A percentile compares a stretch with the other conserved stretches of the same genome.
Evolutionary conservation across 2,797 vertebrate genomes (phyloP).

Genomic region (Apogon hyalosoma): DNA sequence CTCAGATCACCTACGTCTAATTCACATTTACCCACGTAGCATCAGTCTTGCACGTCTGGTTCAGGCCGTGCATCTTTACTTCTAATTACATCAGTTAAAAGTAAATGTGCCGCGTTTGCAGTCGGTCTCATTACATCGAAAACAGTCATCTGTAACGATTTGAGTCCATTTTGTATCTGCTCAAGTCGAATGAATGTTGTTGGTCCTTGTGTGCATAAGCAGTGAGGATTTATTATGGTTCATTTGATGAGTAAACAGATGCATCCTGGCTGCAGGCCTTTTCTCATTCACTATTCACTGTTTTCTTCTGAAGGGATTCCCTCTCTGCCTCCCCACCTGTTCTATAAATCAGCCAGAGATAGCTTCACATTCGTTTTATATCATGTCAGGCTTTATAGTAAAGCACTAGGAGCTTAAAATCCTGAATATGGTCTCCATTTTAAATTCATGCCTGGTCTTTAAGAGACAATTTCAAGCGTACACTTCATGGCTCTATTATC

Average conservation of each 20-base stretch:
- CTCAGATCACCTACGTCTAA: neutral
- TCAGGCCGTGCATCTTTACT: constrained; percentile 6
- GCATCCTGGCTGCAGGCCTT: constrained; percentile 20
- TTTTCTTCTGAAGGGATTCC: neutral
- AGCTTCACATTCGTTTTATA: neutral
- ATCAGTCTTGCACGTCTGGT: constrained; percentile 4
- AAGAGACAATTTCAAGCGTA: too few relatives aligned
- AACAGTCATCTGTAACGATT: constrained; percentile 34
- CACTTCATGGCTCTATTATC: too few relatives aligned
- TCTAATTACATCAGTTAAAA: constrained; percentile 18
- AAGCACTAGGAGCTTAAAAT: too few relatives aligned
- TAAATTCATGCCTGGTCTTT: too few relatives aligned
- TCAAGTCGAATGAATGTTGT: constrained; percentile 16
- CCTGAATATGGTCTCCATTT: too few relatives aligned
- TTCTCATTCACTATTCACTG: neutral
- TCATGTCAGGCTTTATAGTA: constrained; percentile 3
- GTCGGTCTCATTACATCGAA: constrained; percentile 17
- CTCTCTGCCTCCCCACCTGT: neutral
- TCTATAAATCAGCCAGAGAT: neutral
- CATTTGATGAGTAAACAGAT: constrained; percentile 43
- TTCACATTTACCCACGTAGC: constrained; percentile 8
- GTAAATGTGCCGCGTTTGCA: constrained; percentile 41
- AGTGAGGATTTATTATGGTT: constrained; percentile 34
- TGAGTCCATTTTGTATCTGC: constrained; percentile 25
- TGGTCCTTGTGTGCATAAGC: constrained; percentile 19